Percentiles rank a stretch among this genome's conserved stretches.
These are phyloP conservation scores for Habrosyne pyritoides DNA, from an alignment of 2,888 invertebrate genomes.

Conservation along the genomic window DNA sequence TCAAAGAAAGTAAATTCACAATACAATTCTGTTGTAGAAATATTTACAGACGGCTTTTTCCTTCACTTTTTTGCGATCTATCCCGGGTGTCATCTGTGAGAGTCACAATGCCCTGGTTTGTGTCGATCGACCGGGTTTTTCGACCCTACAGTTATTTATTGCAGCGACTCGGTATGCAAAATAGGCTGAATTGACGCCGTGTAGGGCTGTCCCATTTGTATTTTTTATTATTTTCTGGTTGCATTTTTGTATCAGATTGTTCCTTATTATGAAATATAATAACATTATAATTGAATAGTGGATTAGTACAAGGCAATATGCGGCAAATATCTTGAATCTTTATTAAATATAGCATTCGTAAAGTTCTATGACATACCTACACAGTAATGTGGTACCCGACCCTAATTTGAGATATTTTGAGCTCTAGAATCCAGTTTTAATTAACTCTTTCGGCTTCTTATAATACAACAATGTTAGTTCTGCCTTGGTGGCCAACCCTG, in stretches of 20 bases:
- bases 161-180: constrained; percentile 63
- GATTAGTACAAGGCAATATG: too few relatives aligned
- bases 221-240: constrained; percentile 1
- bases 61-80: constrained; percentile 21
- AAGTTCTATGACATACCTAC: too few relatives aligned
- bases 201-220: constrained; percentile 46
- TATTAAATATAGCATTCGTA: too few relatives aligned
- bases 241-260: neutral
- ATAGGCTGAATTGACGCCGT: constrained; percentile 60
- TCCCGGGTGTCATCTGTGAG: constrained; percentile 21
- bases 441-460: too few relatives aligned
- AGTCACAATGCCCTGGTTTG: constrained; percentile 56
- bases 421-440: too few relatives aligned
- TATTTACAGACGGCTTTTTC: neutral
- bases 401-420: too few relatives aligned
- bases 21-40: neutral
- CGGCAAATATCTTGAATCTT: too few relatives aligned
- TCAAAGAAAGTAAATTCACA: too few relatives aligned
- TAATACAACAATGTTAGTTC: constrained; percentile 9
- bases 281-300: too few relatives aligned
- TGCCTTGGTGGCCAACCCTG: constrained; percentile 23
- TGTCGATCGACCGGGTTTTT: constrained; percentile 45
- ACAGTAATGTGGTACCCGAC: too few relatives aligned
- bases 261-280: too few relatives aligned
- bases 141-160: constrained; percentile 66